phyloP scores from a whole-genome alignment of 2,888 invertebrate genomes.

The Macropis europaea region DNA sequence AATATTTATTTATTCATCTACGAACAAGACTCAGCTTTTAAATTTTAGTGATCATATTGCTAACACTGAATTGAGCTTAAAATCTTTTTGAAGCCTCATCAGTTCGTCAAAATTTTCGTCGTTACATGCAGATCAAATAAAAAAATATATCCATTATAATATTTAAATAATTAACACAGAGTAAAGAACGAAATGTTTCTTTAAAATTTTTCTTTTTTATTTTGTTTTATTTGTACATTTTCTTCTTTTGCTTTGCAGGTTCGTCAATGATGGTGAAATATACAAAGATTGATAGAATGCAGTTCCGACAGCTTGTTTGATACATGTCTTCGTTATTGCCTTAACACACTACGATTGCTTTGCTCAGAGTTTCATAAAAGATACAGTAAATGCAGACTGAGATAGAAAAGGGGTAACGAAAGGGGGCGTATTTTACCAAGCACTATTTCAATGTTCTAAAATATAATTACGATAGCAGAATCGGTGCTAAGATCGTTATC shows the following conservation, averaged over 20 bases:
- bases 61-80: too few species aligned
- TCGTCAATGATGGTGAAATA: neutral
- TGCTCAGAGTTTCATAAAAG: neutral
- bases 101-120: too few species aligned
- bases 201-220: too few species aligned
- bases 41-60: too few species aligned
- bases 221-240: too few species aligned
- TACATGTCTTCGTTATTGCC: neutral
- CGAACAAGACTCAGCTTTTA: too few species aligned
- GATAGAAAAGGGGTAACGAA: neutral
- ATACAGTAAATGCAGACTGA: conserved; percentile 2
- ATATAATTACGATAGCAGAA: conserved; percentile 6
- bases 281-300: neutral
- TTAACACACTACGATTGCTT: neutral
- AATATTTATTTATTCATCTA: too few species aligned
- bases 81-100: too few species aligned
- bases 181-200: too few species aligned
- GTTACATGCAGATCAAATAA: too few species aligned
- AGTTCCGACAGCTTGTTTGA: neutral
- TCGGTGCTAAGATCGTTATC: conserved; percentile 7
- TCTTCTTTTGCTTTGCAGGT: conserved; percentile 13
- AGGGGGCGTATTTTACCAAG: neutral
- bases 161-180: too few species aligned
- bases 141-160: too few species aligned
- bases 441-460: neutral